phyloP scores from a whole-genome alignment of 2,888 invertebrate species.

The Thecocarcelia acutangulata region DNA sequence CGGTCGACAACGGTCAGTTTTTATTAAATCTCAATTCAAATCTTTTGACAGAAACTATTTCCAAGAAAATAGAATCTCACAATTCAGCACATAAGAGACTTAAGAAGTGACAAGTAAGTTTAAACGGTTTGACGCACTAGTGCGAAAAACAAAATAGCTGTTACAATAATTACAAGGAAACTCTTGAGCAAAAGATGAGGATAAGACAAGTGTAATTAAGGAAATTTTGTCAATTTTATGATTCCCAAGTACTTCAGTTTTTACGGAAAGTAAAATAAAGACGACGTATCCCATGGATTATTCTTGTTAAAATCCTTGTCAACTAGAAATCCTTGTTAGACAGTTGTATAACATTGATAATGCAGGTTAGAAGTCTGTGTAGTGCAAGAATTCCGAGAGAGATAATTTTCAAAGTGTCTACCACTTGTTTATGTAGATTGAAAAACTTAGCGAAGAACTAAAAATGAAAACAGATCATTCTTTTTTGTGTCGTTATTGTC shows the following conservation, averaged over 20 bases:
- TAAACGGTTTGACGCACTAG: conserved; percentile 47
- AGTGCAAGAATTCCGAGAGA: conserved; percentile 10
- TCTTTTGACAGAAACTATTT: conserved; percentile 37
- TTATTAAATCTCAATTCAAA: conserved; percentile 49
- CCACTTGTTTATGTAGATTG: conserved; percentile 40
- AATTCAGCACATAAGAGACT: neutral
- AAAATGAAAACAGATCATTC: conserved; percentile 1
- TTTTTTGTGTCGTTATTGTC: neutral
- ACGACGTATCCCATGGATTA: conserved; percentile 52
- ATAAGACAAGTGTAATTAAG: conserved; percentile 58
- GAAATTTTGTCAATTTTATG: conserved; percentile 45
- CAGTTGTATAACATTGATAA: conserved; percentile 9
- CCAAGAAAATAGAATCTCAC: conserved; percentile 2
- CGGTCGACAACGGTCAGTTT: too few relatives aligned
- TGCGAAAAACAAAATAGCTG: conserved; percentile 37
- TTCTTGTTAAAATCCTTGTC: conserved; percentile 26
- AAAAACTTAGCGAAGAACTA: conserved; percentile 35
- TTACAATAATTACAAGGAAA: conserved; percentile 17
- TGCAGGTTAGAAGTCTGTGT: neutral
- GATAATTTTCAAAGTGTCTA: conserved; percentile 12
- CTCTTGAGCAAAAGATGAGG: conserved; percentile 20
- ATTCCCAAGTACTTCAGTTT: conserved; percentile 50
- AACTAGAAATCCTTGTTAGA: conserved; percentile 8
- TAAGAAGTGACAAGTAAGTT: conserved; percentile 47
- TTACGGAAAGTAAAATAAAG: conserved; percentile 23